A percentile compares a stretch with the other conserved stretches of the same genome.
Conservation (phyloP, 2,888 invertebrate genomes). For the Agrotis ipsilon region DNA sequence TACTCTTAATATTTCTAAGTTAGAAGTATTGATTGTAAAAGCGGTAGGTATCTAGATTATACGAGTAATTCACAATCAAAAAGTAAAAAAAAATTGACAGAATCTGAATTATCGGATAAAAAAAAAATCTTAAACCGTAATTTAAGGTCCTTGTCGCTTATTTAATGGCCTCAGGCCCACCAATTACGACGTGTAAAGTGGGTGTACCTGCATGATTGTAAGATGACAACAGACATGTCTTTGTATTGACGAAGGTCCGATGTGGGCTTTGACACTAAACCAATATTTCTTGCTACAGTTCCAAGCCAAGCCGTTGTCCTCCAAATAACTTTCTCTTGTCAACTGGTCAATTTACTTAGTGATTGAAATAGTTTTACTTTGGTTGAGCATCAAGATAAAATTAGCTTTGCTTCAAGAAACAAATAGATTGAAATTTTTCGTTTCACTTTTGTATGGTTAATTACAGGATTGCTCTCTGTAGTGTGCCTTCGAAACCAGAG, state of each 20-base stretch:
- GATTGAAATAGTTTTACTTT: constrained; percentile 53
- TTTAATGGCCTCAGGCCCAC: constrained; percentile 39
- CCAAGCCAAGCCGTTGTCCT: constrained; percentile 57
- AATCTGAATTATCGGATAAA: too few species aligned
- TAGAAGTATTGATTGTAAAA: too few species aligned
- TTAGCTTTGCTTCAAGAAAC: constrained; percentile 43
- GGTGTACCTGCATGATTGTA: constrained; percentile 48
- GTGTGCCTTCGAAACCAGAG: not conserved
- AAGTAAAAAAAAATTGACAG: too few species aligned
- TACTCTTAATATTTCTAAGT: not conserved
- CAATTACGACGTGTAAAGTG: constrained; percentile 32
- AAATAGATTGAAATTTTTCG: constrained; percentile 27
- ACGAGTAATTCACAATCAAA: too few species aligned
- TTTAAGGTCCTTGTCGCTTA: constrained; percentile 11
- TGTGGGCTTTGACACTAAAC: constrained; percentile 50
- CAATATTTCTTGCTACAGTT: constrained; percentile 48
- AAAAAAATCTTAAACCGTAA: not conserved
- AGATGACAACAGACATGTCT: constrained; percentile 61
- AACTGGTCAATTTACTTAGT: constrained; percentile 43
- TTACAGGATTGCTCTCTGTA: constrained; percentile 1
- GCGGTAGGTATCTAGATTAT: too few species aligned
- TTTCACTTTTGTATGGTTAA: constrained; percentile 23
- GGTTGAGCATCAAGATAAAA: constrained; percentile 41
- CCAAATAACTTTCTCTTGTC: constrained; percentile 65
- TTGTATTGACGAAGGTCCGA: constrained; percentile 60